Conservation (phyloP, 2,113 vertebrate genomes). For the Parotia lawesii region DNA sequence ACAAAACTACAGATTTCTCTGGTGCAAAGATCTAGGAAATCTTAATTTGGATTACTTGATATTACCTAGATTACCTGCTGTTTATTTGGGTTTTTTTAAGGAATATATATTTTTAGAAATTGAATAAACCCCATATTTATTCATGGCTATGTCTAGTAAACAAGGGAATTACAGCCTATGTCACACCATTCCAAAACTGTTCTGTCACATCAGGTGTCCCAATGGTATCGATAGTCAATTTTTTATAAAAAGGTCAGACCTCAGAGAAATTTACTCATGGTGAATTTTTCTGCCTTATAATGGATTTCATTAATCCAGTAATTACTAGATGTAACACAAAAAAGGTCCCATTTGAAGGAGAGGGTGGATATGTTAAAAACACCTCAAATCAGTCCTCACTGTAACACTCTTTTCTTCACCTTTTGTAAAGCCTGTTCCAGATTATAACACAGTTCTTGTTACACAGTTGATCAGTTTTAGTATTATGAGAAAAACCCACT, state of each 20-base stretch:
- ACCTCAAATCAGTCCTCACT: neutral
- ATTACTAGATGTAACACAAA: neutral
- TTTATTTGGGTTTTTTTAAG: rapidly evolving
- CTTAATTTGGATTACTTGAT: neutral
- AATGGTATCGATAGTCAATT: neutral
- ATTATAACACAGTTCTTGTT: neutral
- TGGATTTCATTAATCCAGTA: neutral
- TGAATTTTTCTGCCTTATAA: neutral
- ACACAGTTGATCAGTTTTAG: neutral
- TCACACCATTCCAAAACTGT: neutral
- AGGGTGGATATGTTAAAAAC: neutral
- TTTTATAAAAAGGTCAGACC: neutral
- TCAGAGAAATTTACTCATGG: neutral
- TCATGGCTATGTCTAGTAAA: neutral
- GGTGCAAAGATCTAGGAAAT: neutral
- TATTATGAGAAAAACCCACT: neutral
- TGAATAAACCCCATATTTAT: rapidly evolving
- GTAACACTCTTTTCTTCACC: neutral
- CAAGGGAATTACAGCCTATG: neutral
- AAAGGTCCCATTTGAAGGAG: neutral
- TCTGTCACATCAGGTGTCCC: neutral
- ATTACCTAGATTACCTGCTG: neutral
- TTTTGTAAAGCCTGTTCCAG: neutral
- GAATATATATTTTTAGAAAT: neutral
- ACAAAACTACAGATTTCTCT: neutral